phyloP scores from a whole-genome alignment of 2,113 vertebrate genomes.

The Podiceps cristatus region DNA sequence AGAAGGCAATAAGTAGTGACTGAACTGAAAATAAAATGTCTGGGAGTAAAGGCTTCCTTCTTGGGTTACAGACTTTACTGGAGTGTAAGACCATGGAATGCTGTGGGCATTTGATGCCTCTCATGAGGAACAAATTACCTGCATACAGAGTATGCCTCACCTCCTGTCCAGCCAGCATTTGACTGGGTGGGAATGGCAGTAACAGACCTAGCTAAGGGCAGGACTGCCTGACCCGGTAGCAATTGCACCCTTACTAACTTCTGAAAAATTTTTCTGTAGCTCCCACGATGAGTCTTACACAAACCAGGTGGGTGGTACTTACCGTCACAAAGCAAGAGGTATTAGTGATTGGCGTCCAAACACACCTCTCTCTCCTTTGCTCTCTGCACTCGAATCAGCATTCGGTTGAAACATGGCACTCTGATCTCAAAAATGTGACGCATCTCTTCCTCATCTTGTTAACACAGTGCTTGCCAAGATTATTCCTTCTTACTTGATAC shows the following conservation, averaged over 20 bases:
- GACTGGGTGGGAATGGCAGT: not conserved
- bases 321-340: not conserved
- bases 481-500: not conserved
- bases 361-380: not conserved
- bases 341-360: not conserved
- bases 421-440: conserved; percentile 7
- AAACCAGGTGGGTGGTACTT: conserved; percentile 34
- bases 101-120: not conserved
- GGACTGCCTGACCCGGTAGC: not conserved
- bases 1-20: not conserved
- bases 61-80: not conserved
- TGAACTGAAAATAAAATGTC: not conserved
- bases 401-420: not conserved
- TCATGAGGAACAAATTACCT: not conserved
- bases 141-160: not conserved
- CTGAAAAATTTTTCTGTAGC: conserved; percentile 37
- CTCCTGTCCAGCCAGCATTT: not conserved
- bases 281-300: not conserved
- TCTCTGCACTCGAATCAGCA: conserved; percentile 13
- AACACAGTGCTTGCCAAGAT: conserved; percentile 22
- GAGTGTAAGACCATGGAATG: not conserved
- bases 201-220: not conserved
- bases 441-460: not conserved
- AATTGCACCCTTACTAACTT: not conserved
- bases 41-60: not conserved